A percentile compares a stretch with the other conserved stretches of the same genome.
phyloP scores from a whole-genome alignment of 1,140 invertebrate species.

The Agrilus planipennis region DNA sequence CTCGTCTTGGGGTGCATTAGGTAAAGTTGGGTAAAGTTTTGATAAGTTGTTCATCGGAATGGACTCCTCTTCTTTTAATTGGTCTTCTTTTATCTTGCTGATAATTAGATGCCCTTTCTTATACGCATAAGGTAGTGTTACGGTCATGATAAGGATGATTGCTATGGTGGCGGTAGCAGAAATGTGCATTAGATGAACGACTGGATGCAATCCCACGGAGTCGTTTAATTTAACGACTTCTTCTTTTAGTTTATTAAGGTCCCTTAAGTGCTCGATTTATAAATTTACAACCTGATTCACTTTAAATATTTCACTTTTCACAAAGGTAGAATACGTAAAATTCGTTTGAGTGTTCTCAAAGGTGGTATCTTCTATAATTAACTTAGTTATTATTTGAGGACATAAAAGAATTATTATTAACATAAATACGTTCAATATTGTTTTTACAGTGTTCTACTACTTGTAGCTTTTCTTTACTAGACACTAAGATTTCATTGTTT shows the following conservation, averaged over 20 bases:
- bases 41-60: too few relatives aligned
- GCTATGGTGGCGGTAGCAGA: neutral
- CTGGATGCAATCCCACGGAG: neutral
- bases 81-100: too few relatives aligned
- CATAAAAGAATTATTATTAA: neutral
- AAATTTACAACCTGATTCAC: neutral
- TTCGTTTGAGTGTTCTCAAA: conserved; percentile 1
- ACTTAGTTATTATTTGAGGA: neutral
- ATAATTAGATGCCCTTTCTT: too few relatives aligned
- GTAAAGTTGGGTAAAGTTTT: too few relatives aligned
- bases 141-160: too few relatives aligned
- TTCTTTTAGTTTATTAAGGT: conserved; percentile 1
- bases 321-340: neutral
- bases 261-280: neutral
- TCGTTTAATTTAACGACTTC: neutral
- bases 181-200: neutral
- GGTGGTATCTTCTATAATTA: neutral
- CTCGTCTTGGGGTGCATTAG: too few relatives aligned
- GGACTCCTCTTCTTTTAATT: too few relatives aligned
- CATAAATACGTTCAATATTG: neutral
- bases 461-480: neutral
- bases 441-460: neutral
- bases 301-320: neutral
- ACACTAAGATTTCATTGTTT: conserved; percentile 1
- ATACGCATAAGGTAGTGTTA: too few relatives aligned